Percentiles rank a stretch among this genome's conserved stretches.
Conservation (phyloP, 2,888 invertebrate genomes). For the Apamea crenata region DNA sequence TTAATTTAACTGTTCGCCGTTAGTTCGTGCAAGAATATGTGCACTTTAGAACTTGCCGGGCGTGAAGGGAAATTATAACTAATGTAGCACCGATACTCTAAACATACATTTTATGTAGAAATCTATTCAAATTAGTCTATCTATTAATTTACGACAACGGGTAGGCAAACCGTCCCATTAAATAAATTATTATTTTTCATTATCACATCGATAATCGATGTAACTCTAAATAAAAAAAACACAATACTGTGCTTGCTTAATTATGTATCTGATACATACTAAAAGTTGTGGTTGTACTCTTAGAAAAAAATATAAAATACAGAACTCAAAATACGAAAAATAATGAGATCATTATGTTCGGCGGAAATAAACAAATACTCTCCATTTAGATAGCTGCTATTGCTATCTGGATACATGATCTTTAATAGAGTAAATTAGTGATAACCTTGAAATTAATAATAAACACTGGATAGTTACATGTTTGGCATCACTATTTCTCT, state of each 20-base stretch:
- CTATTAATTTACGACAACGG: background rate
- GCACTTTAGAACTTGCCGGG: conserved; percentile 28
- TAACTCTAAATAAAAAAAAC: background rate
- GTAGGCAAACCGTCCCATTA: conserved; percentile 11
- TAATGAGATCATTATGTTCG: background rate
- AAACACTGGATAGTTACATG: conserved; percentile 19
- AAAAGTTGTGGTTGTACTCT: background rate
- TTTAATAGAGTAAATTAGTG: conserved; percentile 19
- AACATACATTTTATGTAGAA: background rate
- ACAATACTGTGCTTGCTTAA: background rate
- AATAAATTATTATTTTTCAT: background rate
- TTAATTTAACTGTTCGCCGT: conserved; percentile 21
- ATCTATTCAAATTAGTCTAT: background rate
- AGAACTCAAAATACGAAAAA: background rate
- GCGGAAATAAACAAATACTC: conserved; percentile 8
- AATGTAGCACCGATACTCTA: background rate
- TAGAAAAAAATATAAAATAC: background rate
- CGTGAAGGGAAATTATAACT: conserved; percentile 12
- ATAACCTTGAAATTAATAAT: conserved; percentile 48
- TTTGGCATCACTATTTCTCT: conserved; percentile 40
- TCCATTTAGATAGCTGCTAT: conserved; percentile 22
- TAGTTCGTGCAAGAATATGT: conserved; percentile 13
- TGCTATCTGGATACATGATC: conserved; percentile 29
- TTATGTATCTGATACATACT: background rate
- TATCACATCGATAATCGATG: background rate